Base-by-base conservation (phyloP, 2,113 vertebrate genomes). In the Ictidomys tridecemlineatus region DNA sequence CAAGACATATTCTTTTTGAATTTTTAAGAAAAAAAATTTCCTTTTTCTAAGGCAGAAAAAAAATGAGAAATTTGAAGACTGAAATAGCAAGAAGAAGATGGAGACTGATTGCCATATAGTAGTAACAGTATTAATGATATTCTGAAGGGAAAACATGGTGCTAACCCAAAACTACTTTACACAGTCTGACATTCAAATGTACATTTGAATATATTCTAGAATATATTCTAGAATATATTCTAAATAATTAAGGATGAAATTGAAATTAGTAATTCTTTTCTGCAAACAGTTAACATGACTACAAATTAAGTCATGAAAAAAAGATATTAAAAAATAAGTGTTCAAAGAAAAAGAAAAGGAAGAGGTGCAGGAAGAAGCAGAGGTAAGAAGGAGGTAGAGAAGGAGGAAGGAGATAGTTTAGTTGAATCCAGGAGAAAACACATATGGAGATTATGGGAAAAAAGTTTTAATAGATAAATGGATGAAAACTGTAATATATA, bases 21-120 rank as follows among this genome's bases (percentile, higher is more conserved):
- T 51, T 51, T 51, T 13, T 12, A 51, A 51, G 48, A 51, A 51
- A 51, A 45, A 51, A 51, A 51, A 51, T 13, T 51, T 51, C 12
- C 10, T 51, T 51, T 70, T 72, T 45, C 51, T 74, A 73, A 42
- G 8, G 34, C 17, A 80, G n/a, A n/a, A 92, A 70, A 61, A 70
- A 39, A 42, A 56, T 26, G 3, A 53, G 45, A 32, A 85, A 65
- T 39, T 73, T 61, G 8, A 82, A 73, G 8, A 4, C 0, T 32
- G 16, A 5, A 2, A 7, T 13, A 11, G 20, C 65, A 37, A 79
- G 4, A 34, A 0, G 4, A 13, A 26, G 5, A 4, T 0, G 16
- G 12, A 86, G 34, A 3, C 9, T 32, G 14, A 7, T 28, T 13
- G 34, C 1, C 20, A 42, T 18, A 34, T 5, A 16, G 65, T 63